Conservation (phyloP, 1,140 invertebrate species). For the Drosophila bocki region DNA sequence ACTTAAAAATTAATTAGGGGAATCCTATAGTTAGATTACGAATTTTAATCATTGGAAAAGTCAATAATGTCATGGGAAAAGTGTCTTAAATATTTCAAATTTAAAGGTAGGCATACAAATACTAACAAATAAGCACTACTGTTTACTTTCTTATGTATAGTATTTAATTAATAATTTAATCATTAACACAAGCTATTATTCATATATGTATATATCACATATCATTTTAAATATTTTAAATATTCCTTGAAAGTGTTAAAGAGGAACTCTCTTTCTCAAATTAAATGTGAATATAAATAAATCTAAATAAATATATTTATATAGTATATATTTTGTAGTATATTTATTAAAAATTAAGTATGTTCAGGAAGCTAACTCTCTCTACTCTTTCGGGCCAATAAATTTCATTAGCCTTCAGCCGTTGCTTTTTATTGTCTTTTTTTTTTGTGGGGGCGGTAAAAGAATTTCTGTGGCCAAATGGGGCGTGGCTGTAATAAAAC, state of each 20-base stretch:
- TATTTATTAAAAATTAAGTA: too few species aligned
- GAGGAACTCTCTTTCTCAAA: neutral
- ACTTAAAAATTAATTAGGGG: neutral
- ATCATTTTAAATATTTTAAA: too few species aligned
- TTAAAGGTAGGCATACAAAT: too few species aligned
- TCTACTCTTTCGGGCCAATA: neutral
- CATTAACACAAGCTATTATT: too few species aligned
- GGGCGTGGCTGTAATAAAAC: constrained; percentile 18
- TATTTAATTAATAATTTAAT: neutral
- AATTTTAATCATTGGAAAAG: rapidly evolving
- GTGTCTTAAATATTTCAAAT: too few species aligned
- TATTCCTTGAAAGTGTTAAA: too few species aligned
- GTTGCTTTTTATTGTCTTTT: constrained; percentile 70
- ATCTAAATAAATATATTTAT: neutral
- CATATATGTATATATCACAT: too few species aligned
- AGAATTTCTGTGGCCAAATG: neutral
- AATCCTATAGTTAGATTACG: neutral
- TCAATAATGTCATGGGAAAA: neutral
- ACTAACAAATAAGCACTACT: too few species aligned
- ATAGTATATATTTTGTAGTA: neutral
- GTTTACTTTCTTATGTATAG: too few species aligned
- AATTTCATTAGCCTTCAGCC: constrained; percentile 58
- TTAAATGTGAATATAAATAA: neutral
- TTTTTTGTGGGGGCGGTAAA: neutral
- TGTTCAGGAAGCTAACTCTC: too few species aligned